phyloP scores from a whole-genome alignment of 2,888 invertebrate genomes.

The Flexamia atlantica region DNA sequence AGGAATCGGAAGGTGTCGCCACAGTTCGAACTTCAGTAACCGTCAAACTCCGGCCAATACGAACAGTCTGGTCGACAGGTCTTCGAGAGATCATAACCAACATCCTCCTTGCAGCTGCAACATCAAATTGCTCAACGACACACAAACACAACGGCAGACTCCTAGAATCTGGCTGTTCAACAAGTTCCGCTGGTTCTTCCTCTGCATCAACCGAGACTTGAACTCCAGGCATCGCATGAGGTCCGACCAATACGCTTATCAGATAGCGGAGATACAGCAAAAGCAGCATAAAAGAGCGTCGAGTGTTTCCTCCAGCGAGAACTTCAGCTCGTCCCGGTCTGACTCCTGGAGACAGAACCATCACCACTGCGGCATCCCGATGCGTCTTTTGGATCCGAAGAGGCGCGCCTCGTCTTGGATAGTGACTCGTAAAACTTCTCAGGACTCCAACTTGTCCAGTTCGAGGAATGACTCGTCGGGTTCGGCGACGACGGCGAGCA shows the following conservation, averaged over 20 bases:
- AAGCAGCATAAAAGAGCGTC: slow-evolving; percentile 88
- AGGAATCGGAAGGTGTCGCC: slow-evolving; percentile 91
- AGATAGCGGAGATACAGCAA: slow-evolving; percentile 86
- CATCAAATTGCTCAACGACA: slow-evolving; percentile 75
- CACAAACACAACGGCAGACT: slow-evolving; percentile 69
- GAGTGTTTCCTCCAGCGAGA: slow-evolving; percentile 92
- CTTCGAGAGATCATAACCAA: slow-evolving; percentile 83
- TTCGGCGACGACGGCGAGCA: slow-evolving; percentile 92
- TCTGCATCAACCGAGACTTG: slow-evolving; percentile 74
- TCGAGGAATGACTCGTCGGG: slow-evolving; percentile 95
- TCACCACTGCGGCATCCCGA: slow-evolving; percentile 86
- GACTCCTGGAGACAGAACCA: slow-evolving; percentile 91
- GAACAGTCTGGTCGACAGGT: slow-evolving; percentile 88
- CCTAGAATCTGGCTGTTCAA: slow-evolving; percentile 73
- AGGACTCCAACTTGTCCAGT: slow-evolving; percentile 94
- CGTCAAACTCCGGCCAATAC: slow-evolving; percentile 92
- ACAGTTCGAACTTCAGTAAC: slow-evolving; percentile 93
- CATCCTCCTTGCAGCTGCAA: slow-evolving; percentile 80
- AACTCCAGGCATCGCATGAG: slow-evolving; percentile 74
- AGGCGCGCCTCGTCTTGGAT: slow-evolving; percentile 92
- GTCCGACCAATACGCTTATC: slow-evolving; percentile 84
- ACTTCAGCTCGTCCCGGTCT: slow-evolving; percentile 92
- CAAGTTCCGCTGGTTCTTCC: slow-evolving; percentile 77
- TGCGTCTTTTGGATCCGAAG: slow-evolving; percentile 85
- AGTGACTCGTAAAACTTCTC: slow-evolving; percentile 93